phyloP scores from a whole-genome alignment of 2,888 invertebrate genomes.

The Hirudinaria manillensis region DNA sequence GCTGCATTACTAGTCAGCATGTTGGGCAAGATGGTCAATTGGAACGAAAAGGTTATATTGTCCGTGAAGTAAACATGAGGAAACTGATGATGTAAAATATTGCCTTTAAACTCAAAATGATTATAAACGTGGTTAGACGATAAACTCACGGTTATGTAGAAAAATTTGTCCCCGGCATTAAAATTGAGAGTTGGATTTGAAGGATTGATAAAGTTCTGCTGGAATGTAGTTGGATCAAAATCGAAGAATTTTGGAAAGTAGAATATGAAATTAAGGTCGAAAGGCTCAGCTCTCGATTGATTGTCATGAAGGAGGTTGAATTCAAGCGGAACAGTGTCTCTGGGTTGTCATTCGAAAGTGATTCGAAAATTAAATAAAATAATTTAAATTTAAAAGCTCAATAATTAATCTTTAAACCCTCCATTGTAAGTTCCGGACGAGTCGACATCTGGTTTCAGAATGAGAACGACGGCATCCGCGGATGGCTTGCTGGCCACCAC shows the following conservation, averaged over 20 bases:
- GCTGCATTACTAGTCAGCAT: conserved; percentile 4
- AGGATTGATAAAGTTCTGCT: conserved; percentile 4
- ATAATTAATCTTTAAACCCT: conserved; percentile 1
- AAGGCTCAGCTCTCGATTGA: conserved; percentile 40
- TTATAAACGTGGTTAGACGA: neutral
- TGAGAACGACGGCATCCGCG: neutral
- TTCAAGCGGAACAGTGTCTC: conserved; percentile 36
- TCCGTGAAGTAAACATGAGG: conserved; percentile 32
- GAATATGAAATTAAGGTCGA: conserved; percentile 37
- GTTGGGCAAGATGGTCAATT: neutral
- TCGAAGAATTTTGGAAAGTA: conserved; percentile 37
- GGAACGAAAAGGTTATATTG: conserved; percentile 17
- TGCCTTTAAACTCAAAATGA: neutral
- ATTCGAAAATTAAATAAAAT: neutral
- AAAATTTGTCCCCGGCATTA: conserved; percentile 21
- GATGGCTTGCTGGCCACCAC: neutral
- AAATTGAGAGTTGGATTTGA: neutral
- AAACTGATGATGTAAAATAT: conserved; percentile 4
- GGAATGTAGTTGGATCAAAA: neutral
- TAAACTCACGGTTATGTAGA: conserved; percentile 19
- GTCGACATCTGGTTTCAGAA: neutral
- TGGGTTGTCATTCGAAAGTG: too few species aligned
- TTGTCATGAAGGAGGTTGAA: conserved; percentile 38
- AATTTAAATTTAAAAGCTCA: neutral
- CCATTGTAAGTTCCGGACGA: neutral